These are phyloP conservation scores for Bombycilla garrulus DNA, from an alignment of 2,113 vertebrate genomes.

Conservation along the genomic window DNA sequence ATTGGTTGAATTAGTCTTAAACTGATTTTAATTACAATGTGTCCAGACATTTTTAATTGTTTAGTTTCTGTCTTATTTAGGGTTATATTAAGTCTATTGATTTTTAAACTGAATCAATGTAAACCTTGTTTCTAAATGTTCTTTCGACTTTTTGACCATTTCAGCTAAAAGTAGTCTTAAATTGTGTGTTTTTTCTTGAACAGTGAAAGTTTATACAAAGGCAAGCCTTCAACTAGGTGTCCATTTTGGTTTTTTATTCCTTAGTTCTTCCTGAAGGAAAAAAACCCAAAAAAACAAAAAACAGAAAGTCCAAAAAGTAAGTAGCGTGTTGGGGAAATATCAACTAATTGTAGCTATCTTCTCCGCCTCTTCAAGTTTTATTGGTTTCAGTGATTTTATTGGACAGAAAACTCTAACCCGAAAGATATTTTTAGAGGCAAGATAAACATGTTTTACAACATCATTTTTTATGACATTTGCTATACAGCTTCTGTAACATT, in stretches of 20 bases:
- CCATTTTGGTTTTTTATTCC: background rate
- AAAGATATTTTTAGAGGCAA: background rate
- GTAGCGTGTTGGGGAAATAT: background rate
- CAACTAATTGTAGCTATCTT: background rate
- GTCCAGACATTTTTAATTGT: background rate
- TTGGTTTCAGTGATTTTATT: background rate
- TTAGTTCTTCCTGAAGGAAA: background rate
- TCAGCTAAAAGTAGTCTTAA: background rate
- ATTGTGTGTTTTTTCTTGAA: background rate
- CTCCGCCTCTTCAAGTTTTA: background rate
- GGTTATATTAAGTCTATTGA: constrained; percentile 1
- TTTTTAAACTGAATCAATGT: constrained; percentile 20
- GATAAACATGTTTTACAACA: background rate
- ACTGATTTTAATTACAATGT: constrained; percentile 36
- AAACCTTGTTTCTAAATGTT: background rate
- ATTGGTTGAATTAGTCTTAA: constrained; percentile 13
- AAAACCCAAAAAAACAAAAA: no score
- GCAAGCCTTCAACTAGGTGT: background rate
- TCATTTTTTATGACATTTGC: background rate
- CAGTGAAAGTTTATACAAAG: background rate
- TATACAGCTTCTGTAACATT: background rate
- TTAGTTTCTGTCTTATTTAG: background rate
- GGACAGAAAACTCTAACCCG: background rate
- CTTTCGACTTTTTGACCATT: background rate
- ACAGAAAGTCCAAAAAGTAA: background rate